Evolutionary conservation across 92 coral and sea anemone genomes (phyloP).

Genomic region (Scolanthus callimorphus): DNA sequence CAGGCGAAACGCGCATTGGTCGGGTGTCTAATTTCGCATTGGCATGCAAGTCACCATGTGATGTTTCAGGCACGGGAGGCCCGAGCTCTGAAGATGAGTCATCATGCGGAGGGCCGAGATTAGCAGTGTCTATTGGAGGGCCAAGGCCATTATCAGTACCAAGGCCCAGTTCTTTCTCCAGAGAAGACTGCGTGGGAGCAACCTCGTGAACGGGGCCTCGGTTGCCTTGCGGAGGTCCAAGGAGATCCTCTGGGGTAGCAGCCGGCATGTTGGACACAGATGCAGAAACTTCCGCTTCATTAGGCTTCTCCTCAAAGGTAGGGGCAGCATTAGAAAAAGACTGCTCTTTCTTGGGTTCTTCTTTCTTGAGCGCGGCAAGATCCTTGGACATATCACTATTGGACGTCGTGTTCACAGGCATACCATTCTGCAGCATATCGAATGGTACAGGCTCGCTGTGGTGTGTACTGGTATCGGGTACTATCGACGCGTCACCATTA

Average conservation of each 20-base stretch:
- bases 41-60: not conserved
- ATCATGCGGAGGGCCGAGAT: not conserved
- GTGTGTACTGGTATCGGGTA: not conserved
- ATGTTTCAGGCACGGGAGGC: not conserved
- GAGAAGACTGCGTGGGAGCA: too few species aligned
- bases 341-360: not conserved
- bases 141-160: not conserved
- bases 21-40: constrained; percentile 3
- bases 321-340: constrained; percentile 20
- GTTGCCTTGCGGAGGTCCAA: not conserved
- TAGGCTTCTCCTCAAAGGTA: not conserved
- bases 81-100: not conserved
- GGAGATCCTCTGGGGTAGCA: not conserved
- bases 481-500: not conserved
- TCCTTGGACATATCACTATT: constrained; percentile 1
- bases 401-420: not conserved
- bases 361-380: constrained; percentile 4
- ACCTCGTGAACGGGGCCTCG: too few species aligned
- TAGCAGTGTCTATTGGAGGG: not conserved
- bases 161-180: too few species aligned
- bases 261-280: not conserved
- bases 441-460: not conserved
- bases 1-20: constrained; percentile 8
- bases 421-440: not conserved
- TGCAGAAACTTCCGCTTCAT: not conserved